These are phyloP conservation scores for Vanessa atalanta DNA, from an alignment of 1,140 invertebrate species.

Conservation along the genomic window DNA sequence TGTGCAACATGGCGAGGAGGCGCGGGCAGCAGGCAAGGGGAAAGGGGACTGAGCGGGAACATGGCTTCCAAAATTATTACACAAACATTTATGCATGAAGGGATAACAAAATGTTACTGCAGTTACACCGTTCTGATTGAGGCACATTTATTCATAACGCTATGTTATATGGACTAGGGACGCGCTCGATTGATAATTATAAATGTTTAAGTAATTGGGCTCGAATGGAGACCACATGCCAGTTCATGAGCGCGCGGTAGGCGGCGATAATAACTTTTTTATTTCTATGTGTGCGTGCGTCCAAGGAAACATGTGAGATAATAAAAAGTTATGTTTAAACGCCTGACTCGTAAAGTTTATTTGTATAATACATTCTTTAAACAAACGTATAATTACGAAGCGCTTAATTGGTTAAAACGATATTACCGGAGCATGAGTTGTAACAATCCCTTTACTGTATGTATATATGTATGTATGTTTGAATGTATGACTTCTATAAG, in stretches of 20 bases:
- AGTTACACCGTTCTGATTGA: conserved; percentile 63
- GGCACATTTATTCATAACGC: conserved; percentile 61
- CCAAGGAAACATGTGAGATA: conserved; percentile 72
- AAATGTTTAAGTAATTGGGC: conserved; percentile 36
- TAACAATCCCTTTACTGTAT: background rate
- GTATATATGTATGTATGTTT: background rate
- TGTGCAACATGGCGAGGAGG: conserved; percentile 56
- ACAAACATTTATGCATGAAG: conserved; percentile 79
- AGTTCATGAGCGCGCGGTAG: conserved; percentile 42
- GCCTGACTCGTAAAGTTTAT: conserved; percentile 76
- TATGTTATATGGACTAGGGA: conserved; percentile 30
- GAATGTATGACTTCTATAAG: too few relatives aligned
- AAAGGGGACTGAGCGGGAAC: conserved; percentile 53
- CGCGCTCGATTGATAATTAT: conserved; percentile 41
- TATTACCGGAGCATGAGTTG: background rate
- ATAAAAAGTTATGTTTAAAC: conserved; percentile 75
- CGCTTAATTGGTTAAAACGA: conserved; percentile 22
- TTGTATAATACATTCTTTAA: conserved; percentile 76
- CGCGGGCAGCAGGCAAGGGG: conserved; percentile 44
- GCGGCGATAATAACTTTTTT: conserved; percentile 58
- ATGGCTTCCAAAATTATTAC: conserved; percentile 75
- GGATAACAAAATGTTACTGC: conserved; percentile 71
- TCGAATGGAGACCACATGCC: conserved; percentile 37
- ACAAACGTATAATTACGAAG: conserved; percentile 70
- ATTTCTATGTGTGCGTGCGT: conserved; percentile 46